phyloP scores from a whole-genome alignment of 2,797 vertebrate genomes.

The Cetoscarus ocellatus region DNA sequence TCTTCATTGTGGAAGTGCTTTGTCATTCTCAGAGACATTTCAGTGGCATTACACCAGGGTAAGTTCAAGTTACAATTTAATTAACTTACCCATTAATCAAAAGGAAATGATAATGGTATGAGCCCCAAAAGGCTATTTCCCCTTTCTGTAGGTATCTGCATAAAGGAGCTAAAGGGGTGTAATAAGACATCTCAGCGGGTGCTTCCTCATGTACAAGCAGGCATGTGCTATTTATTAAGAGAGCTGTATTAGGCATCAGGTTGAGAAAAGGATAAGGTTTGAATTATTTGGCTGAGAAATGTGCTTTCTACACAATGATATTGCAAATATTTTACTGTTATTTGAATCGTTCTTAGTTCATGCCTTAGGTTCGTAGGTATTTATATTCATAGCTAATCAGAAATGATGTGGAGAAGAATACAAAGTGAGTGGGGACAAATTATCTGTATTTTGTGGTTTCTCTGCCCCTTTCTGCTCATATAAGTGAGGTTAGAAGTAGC shows the following conservation, averaged over 20 bases:
- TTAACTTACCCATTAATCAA: conserved; percentile 34
- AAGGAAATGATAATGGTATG: conserved; percentile 15
- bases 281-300: too few relatives aligned
- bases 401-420: neutral
- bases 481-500: conserved; percentile 9
- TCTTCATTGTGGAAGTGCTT: conserved; percentile 16
- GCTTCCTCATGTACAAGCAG: neutral
- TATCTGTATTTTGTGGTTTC: neutral
- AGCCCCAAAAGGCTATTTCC: conserved; percentile 10
- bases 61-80: conserved; percentile 34
- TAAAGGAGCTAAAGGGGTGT: neutral
- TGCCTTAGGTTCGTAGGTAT: too few relatives aligned
- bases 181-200: conserved; percentile 9
- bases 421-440: neutral
- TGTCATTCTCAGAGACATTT: conserved; percentile 7
- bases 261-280: neutral
- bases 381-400: neutral
- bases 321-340: too few relatives aligned
- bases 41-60: conserved; percentile 6
- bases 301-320: too few relatives aligned
- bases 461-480: neutral
- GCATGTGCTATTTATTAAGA: neutral
- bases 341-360: neutral
- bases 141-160: conserved; percentile 13
- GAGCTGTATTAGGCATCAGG: neutral